These are phyloP conservation scores for Chaetops frenatus DNA, from an alignment of 2,113 vertebrate species.

Conservation along the genomic window DNA sequence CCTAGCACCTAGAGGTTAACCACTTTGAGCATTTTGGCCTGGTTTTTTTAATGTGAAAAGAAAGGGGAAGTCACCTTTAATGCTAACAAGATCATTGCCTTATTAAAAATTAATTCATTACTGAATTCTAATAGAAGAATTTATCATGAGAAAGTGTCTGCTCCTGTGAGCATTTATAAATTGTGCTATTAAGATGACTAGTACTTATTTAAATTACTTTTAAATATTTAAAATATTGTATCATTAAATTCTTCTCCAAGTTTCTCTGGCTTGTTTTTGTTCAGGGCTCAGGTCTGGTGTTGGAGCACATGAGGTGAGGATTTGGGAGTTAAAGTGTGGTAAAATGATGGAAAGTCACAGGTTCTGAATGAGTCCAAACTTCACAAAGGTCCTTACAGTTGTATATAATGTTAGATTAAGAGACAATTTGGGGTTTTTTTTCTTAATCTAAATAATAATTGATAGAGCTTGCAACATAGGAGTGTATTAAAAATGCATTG, in stretches of 20 bases:
- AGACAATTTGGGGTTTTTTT: neutral
- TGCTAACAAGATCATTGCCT: neutral
- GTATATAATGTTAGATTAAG: neutral
- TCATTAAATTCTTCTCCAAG: neutral
- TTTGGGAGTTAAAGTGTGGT: neutral
- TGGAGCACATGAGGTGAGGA: neutral
- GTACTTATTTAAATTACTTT: neutral
- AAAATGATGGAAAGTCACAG: neutral
- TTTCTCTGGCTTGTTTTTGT: neutral
- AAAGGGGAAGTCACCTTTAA: conserved; percentile 9
- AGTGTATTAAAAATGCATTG: neutral
- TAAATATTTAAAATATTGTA: conserved; percentile 25
- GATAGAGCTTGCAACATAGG: neutral
- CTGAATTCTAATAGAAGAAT: conserved; percentile 8
- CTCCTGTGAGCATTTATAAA: neutral
- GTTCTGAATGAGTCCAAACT: neutral
- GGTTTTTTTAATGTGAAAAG: neutral
- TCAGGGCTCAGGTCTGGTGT: neutral
- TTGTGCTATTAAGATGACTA: conserved; percentile 31
- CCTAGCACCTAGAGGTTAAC: neutral
- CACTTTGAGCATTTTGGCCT: neutral
- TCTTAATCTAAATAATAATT: neutral
- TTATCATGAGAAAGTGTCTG: neutral
- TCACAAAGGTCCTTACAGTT: neutral
- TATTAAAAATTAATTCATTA: conserved; percentile 33